Evolutionary conservation across 2,113 vertebrate genomes (phyloP), one percentile per base, ranked within the genome.

Genomic region (Xyliphius kryptos): DNA sequence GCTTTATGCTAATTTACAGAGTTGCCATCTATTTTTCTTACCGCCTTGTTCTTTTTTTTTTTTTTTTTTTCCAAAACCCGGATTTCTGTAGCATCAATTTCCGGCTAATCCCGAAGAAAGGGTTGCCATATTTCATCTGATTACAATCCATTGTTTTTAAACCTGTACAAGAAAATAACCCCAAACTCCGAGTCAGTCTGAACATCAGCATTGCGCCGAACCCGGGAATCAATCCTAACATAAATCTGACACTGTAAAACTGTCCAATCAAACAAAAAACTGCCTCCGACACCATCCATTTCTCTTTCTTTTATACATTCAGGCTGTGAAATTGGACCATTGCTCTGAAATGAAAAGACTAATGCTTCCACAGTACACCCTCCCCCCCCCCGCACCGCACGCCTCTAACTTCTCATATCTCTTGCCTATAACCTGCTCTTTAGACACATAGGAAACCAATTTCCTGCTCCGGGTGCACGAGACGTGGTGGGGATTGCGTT

Each of bases 311-410:
- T 86, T 68, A 89, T 84, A 67, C 82, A 89, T 76, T 86, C 83
- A 9, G 84, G 71, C 86, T 91, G 86, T 91, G 91, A 93, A 93
- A 95, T 91, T 92, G 89, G 86, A 80, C 86, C 80, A 80, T 80
- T 83, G 19, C 75, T 80, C 75, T 76, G 76, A 87, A 90, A 89
- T 48, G 79, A 89, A 84, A 84, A 73, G 71, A 54, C 12, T 83
- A 79, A 80, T 77, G 80, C 80, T n/a, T n/a, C n/a, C n/a, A n/a
- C n/a, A 73, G 80, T 74, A 70, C 73, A 76, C 14, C 56, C 83
- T n/a, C n/a, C n/a, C n/a, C n/a, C n/a, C n/a, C n/a, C n/a, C n/a
- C n/a, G n/a, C n/a, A n/a, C n/a, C n/a, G n/a, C n/a, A n/a, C n/a
- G n/a, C n/a, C n/a, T n/a, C n/a, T n/a, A n/a, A n/a, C 86, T 85